phyloP scores from a whole-genome alignment of 2,113 vertebrate species.

The Calidris pugnax region DNA sequence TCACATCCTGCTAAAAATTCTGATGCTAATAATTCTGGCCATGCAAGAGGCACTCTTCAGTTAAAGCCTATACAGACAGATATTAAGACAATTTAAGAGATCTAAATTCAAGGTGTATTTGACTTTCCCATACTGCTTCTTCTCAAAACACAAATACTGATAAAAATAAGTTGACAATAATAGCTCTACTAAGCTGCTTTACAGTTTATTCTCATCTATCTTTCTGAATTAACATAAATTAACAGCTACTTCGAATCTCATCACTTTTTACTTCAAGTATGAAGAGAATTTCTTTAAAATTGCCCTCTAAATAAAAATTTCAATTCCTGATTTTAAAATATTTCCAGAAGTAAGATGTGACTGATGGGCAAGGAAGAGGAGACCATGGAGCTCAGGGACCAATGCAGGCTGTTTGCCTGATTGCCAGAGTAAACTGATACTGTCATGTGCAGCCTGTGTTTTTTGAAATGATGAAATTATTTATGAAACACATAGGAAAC shows the following conservation, averaged over 20 bases:
- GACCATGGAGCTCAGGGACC: no score
- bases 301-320: neutral
- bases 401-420: neutral
- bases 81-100: neutral
- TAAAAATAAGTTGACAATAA: neutral
- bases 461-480: neutral
- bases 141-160: neutral
- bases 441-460: neutral
- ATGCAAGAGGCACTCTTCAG: neutral
- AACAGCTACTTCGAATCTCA: neutral
- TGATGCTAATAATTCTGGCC: neutral
- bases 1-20: neutral
- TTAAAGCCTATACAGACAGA: neutral
- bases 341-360: neutral
- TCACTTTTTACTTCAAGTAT: neutral
- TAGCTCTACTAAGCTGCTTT: neutral
- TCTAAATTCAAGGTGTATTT: neutral
- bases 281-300: neutral
- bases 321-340: neutral
- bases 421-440: neutral
- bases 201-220: neutral
- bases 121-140: neutral
- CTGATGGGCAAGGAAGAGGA: neutral
- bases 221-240: neutral
- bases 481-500: neutral